Conservation (phyloP, 2,888 invertebrate genomes). For the Lithophane ornitopus region DNA sequence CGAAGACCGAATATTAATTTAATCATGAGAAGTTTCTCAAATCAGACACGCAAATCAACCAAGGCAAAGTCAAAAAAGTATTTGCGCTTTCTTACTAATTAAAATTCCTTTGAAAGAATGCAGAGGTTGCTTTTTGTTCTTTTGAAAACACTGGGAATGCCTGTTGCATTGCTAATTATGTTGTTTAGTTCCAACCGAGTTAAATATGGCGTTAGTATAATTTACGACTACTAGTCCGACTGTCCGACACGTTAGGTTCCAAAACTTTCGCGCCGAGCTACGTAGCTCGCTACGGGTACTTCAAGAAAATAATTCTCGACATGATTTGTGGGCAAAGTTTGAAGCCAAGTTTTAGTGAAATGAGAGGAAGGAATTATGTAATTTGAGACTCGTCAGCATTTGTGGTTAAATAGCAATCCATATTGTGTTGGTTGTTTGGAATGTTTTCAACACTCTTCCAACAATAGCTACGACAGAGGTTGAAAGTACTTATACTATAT, state of each 20-base stretch:
- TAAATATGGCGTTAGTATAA: slow-evolving; percentile 47
- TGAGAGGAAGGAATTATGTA: slow-evolving; percentile 28
- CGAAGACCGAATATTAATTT: slow-evolving; percentile 12
- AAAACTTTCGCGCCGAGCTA: slow-evolving; percentile 42
- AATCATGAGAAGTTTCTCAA: slow-evolving; percentile 37
- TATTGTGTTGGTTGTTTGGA: slow-evolving; percentile 13
- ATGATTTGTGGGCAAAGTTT: slow-evolving; percentile 41
- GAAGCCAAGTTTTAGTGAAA: slow-evolving; percentile 11
- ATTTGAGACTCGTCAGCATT: slow-evolving; percentile 13
- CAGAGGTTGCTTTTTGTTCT: slow-evolving; percentile 38
- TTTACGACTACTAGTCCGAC: slow-evolving; percentile 37
- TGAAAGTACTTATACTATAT: not conserved
- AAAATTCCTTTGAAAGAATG: slow-evolving; percentile 55
- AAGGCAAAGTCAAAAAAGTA: slow-evolving; percentile 19
- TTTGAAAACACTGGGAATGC: slow-evolving; percentile 42
- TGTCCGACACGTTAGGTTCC: slow-evolving; percentile 25
- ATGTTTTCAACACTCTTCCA: slow-evolving; percentile 18
- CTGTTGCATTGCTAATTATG: slow-evolving; percentile 55
- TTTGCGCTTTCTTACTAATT: slow-evolving; percentile 53
- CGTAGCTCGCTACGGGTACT: not conserved
- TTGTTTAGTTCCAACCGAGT: slow-evolving; percentile 34
- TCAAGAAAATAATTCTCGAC: slow-evolving; percentile 29
- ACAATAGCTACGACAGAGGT: not conserved
- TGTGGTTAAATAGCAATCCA: slow-evolving; percentile 17
- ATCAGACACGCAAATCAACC: slow-evolving; percentile 20